These are phyloP conservation scores for Phaedon cochleariae DNA, from an alignment of 2,888 invertebrate genomes.

Conservation along the genomic window DNA sequence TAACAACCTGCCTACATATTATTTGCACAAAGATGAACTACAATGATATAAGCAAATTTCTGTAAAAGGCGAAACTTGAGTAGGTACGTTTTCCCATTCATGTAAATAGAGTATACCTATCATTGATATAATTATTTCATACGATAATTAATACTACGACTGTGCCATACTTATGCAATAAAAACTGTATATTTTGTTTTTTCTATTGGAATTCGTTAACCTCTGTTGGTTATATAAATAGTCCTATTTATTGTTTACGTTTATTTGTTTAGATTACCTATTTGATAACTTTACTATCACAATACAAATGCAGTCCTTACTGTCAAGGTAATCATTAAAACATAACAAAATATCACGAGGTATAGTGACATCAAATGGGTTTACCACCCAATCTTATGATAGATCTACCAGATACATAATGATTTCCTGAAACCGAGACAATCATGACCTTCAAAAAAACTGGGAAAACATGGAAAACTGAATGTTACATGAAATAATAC, in stretches of 20 bases:
- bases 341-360: too few species aligned
- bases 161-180: constrained; percentile 28
- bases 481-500: too few species aligned
- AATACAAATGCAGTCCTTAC: too few species aligned
- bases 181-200: constrained; percentile 32
- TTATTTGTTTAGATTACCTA: constrained; percentile 14
- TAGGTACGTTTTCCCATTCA: not conserved
- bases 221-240: constrained; percentile 5
- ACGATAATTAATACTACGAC: constrained; percentile 21
- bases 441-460: not conserved
- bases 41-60: too few species aligned
- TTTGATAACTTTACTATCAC: not conserved
- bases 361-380: too few species aligned
- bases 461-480: too few species aligned
- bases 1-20: too few species aligned
- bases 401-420: not conserved
- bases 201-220: constrained; percentile 22
- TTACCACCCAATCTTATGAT: not conserved
- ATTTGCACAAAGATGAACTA: too few species aligned
- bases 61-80: too few species aligned
- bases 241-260: constrained; percentile 21
- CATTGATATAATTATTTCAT: constrained; percentile 31
- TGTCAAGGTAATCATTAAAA: too few species aligned
- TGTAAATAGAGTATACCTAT: not conserved
- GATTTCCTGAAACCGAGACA: not conserved